These are phyloP conservation scores for Leptinotarsa tumamoca DNA, from an alignment of 2,888 invertebrate genomes.

Conservation along the genomic window DNA sequence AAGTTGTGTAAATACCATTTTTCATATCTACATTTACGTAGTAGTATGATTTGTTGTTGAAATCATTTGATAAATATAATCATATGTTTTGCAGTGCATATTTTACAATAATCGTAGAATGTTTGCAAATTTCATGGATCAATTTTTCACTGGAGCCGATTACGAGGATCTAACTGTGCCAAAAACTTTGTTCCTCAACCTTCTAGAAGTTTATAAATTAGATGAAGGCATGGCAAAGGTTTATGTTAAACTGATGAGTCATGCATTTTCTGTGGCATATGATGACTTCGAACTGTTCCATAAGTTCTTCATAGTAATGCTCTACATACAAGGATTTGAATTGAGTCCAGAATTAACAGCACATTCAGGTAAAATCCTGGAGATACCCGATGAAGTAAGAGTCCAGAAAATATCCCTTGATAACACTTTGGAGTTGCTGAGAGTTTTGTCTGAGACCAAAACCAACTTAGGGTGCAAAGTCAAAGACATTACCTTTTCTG, in stretches of 20 bases:
- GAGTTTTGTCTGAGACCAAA: slow-evolving; percentile 48
- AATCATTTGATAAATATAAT: not conserved
- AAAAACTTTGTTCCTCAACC: slow-evolving; percentile 51
- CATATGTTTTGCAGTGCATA: slow-evolving; percentile 54
- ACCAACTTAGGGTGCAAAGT: slow-evolving; percentile 49
- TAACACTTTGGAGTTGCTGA: slow-evolving; percentile 50
- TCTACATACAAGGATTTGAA: slow-evolving; percentile 57
- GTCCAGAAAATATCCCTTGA: slow-evolving; percentile 48
- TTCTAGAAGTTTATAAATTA: slow-evolving; percentile 41
- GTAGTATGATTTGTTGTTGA: not conserved
- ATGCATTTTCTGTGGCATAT: slow-evolving; percentile 53
- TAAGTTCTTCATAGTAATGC: slow-evolving; percentile 54
- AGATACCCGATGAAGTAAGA: not conserved
- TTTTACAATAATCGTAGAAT: slow-evolving; percentile 51
- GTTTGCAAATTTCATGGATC: slow-evolving; percentile 48
- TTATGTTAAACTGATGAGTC: slow-evolving; percentile 55
- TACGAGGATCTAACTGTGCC: slow-evolving; percentile 43
- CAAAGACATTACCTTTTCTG: slow-evolving; percentile 52
- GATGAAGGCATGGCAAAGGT: slow-evolving; percentile 36
- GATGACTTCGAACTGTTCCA: slow-evolving; percentile 51
- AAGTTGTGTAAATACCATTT: not conserved
- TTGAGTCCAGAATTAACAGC: slow-evolving; percentile 48
- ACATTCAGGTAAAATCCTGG: slow-evolving; percentile 28
- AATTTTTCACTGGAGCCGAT: slow-evolving; percentile 46
- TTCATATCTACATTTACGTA: not conserved